phyloP scores from a whole-genome alignment of 2,888 invertebrate species.

The Melangyna quadrimaculata region DNA sequence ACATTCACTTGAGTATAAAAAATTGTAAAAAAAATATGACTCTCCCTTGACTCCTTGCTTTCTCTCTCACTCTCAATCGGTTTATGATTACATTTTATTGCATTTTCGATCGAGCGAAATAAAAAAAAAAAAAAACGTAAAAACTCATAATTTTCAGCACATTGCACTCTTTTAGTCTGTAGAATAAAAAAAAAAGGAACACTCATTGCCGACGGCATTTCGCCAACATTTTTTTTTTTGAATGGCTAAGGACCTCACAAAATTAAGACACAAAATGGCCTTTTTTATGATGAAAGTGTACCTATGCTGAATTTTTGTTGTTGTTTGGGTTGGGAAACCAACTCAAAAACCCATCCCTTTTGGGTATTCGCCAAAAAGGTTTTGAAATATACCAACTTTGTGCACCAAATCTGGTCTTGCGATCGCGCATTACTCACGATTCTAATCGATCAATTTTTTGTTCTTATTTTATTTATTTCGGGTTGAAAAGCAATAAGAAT shows the following conservation, averaged over 20 bases:
- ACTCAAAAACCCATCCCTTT: background rate
- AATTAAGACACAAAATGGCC: slow-evolving; percentile 63
- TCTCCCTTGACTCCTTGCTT: background rate
- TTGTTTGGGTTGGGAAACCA: background rate
- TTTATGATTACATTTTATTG: slow-evolving; percentile 64
- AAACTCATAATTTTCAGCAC: slow-evolving; percentile 59
- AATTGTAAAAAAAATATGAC: background rate
- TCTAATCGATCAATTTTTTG: slow-evolving; percentile 60
- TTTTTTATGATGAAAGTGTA: background rate
- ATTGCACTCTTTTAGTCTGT: slow-evolving; percentile 40
- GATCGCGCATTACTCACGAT: slow-evolving; percentile 57
- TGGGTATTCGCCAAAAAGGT: background rate
- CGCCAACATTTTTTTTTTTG: background rate
- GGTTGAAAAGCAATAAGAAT: background rate
- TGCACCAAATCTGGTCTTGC: slow-evolving; percentile 31
- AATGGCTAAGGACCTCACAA: background rate
- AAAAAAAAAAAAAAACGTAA: slow-evolving; percentile 43
- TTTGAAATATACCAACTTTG: background rate
- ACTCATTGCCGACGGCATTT: background rate
- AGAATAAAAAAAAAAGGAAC: background rate
- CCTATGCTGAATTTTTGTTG: background rate
- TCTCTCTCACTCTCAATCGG: slow-evolving; percentile 12
- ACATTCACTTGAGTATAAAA: background rate
- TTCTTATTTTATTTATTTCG: background rate
- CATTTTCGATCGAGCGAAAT: slow-evolving; percentile 63